phyloP scores from a whole-genome alignment of 2,113 vertebrate species.

The Calidris pugnax region DNA sequence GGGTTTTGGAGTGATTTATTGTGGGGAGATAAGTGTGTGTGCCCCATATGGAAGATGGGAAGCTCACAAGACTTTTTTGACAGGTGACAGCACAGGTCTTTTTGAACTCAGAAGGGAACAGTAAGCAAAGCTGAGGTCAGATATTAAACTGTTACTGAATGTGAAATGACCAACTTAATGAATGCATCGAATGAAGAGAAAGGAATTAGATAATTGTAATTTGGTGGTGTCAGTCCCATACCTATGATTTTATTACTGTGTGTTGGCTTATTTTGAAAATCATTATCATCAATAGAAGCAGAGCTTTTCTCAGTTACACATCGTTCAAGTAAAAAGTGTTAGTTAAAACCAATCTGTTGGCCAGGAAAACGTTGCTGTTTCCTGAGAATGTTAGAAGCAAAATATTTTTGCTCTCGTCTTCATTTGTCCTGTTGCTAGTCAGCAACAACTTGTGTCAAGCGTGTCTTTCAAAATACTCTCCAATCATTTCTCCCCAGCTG shows the following conservation, averaged over 20 bases:
- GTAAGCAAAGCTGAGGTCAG: not conserved
- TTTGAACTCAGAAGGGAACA: not conserved
- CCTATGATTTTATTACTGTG: not conserved
- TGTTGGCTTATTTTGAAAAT: not conserved
- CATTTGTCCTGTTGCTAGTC: not conserved
- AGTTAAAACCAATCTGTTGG: not conserved
- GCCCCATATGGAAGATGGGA: not conserved
- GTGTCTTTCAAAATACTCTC: not conserved
- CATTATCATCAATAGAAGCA: not conserved
- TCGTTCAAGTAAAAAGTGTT: not conserved
- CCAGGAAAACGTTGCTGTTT: not conserved
- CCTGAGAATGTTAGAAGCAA: not conserved
- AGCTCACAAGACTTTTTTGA: not conserved
- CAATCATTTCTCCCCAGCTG: fast-evolving
- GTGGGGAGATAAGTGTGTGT: not conserved
- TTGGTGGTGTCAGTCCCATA: not conserved
- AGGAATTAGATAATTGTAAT: not conserved
- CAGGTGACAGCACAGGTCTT: not conserved
- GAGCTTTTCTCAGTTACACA: not conserved
- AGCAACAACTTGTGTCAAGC: not conserved
- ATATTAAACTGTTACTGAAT: not conserved
- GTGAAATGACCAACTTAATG: not conserved
- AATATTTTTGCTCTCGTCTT: not conserved
- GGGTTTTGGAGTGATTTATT: not conserved
- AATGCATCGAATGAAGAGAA: not conserved